phyloP scores from a whole-genome alignment of 2,797 vertebrate species.

The Paratrypauchen microcephalus region DNA sequence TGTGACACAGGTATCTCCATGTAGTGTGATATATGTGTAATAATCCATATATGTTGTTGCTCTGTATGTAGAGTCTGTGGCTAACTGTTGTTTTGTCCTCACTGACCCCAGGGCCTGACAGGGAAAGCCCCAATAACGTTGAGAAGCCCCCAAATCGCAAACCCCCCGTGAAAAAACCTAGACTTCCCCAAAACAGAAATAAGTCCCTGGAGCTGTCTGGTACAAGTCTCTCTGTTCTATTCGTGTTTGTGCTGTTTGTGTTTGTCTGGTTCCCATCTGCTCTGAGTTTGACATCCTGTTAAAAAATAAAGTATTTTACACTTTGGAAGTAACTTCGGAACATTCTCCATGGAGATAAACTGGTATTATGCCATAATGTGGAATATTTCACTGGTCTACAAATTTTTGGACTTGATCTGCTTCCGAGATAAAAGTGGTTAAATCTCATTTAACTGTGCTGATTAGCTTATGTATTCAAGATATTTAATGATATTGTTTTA shows the following conservation, averaged over 20 bases:
- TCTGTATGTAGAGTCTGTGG: constrained; percentile 44
- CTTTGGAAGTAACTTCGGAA: no score
- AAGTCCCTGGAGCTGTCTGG: constrained; percentile 79
- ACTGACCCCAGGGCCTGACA: constrained; percentile 74
- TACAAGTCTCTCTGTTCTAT: constrained; percentile 68
- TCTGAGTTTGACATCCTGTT: not conserved
- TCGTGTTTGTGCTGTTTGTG: constrained; percentile 30
- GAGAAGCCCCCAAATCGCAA: constrained; percentile 81
- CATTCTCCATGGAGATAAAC: no score
- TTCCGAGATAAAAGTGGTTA: no score
- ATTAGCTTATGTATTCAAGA: no score
- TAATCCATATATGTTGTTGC: constrained; percentile 36
- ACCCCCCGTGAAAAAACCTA: constrained; percentile 81
- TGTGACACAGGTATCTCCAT: constrained; percentile 79
- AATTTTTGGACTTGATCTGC: no score
- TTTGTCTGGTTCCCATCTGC: constrained; percentile 11
- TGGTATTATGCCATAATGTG: no score
- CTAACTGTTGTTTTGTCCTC: constrained; percentile 63
- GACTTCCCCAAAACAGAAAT: constrained; percentile 80
- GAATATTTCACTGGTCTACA: no score
- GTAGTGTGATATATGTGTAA: not conserved
- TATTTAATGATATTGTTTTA: no score
- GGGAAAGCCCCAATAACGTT: constrained; percentile 77
- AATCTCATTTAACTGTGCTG: no score
- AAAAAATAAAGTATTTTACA: not conserved